Conservation (phyloP, 2,888 invertebrate genomes). For the Phania funesta region DNA sequence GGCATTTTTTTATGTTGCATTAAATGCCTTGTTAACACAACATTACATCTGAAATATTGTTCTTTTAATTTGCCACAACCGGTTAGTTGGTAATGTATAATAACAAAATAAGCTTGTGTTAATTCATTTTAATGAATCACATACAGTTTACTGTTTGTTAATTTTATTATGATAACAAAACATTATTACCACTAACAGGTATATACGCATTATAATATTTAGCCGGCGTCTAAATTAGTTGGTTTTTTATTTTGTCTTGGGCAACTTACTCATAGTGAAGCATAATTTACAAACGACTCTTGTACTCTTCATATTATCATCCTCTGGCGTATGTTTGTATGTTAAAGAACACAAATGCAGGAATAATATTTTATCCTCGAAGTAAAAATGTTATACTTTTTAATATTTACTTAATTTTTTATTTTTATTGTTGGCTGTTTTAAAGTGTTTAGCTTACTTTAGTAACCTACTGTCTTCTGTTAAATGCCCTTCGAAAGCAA, state of each 20-base stretch:
- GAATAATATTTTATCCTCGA: conserved; percentile 23
- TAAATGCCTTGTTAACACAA: background rate
- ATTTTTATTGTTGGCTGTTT: background rate
- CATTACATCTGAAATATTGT: background rate
- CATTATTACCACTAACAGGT: conserved; percentile 18
- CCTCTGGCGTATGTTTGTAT: background rate
- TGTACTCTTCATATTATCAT: conserved; percentile 1
- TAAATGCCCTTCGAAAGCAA: conserved; percentile 34
- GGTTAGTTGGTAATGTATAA: conserved; percentile 34
- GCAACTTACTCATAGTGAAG: background rate
- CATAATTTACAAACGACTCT: conserved; percentile 30
- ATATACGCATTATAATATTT: conserved; percentile 18
- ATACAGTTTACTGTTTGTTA: conserved; percentile 54
- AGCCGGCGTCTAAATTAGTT: conserved; percentile 14
- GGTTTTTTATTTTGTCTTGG: conserved; percentile 17
- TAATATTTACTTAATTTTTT: conserved; percentile 50
- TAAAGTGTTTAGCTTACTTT: background rate
- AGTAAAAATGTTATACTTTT: background rate
- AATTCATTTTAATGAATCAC: conserved; percentile 54
- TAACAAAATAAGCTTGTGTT: conserved; percentile 45
- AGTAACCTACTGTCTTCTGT: conserved; percentile 40
- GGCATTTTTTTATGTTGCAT: background rate
- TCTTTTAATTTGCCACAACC: background rate
- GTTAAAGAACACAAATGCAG: background rate
- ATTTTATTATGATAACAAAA: conserved; percentile 42